Evolutionary conservation across 2,797 vertebrate species (phyloP).

Genomic region (Micrastur ruficollis): DNA sequence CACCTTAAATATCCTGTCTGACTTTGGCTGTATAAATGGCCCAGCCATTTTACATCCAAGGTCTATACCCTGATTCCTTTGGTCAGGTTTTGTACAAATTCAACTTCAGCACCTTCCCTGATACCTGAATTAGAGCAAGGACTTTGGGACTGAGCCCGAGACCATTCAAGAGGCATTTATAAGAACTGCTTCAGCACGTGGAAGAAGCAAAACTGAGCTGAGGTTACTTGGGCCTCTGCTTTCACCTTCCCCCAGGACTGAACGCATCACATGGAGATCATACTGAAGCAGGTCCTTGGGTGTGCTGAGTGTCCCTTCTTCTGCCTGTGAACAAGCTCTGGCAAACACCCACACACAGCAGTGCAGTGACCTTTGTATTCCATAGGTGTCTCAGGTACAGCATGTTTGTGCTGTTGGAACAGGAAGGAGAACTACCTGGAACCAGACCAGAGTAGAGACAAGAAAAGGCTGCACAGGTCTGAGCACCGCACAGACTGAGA

Average conservation of each 20-base stretch:
- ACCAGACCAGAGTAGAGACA: neutral
- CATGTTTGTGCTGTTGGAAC: neutral
- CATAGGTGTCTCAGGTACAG: neutral
- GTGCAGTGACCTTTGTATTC: slow-evolving; percentile 37
- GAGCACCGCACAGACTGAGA: neutral
- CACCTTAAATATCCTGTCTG: neutral
- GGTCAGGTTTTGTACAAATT: neutral
- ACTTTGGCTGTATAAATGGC: neutral
- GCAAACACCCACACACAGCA: neutral
- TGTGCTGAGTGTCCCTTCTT: neutral
- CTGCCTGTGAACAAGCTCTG: neutral
- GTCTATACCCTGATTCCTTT: neutral
- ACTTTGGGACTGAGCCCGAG: neutral
- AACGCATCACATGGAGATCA: accelerated
- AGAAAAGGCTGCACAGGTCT: neutral
- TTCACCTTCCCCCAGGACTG: neutral
- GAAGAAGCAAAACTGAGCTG: neutral
- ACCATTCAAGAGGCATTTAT: neutral
- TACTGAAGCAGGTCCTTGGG: neutral
- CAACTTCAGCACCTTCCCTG: neutral
- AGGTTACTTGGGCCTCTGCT: neutral
- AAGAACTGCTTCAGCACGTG: neutral
- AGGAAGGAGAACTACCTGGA: neutral
- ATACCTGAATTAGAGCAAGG: neutral
- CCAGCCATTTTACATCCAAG: neutral